Conservation (phyloP, 2,888 invertebrate species). For the Pseudolycoriella hygida region DNA sequence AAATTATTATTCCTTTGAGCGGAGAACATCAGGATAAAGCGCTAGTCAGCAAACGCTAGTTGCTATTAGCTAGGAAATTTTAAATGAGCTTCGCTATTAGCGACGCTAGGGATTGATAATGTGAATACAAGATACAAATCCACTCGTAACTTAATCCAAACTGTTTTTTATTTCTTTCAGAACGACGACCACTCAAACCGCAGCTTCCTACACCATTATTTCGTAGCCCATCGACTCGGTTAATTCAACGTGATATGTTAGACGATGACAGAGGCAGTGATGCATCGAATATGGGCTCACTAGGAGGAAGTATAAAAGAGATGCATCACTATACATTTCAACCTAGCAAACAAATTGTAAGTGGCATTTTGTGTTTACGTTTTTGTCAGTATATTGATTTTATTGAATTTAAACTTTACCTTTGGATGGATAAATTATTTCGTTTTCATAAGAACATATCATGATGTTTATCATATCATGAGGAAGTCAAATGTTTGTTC, state of each 20-base stretch:
- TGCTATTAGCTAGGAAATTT: no score
- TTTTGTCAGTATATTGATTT: background rate
- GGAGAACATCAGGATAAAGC: no score
- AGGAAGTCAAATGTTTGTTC: no score
- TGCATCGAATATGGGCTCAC: slow-evolving; percentile 15
- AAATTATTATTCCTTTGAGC: no score
- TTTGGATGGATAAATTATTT: no score
- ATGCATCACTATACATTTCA: slow-evolving; percentile 30
- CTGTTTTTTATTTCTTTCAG: slow-evolving; percentile 14
- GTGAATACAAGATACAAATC: background rate
- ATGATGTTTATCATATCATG: no score
- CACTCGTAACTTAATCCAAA: background rate
- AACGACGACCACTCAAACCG: slow-evolving; percentile 28
- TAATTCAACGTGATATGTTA: slow-evolving; percentile 27
- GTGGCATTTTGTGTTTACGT: slow-evolving; percentile 13
- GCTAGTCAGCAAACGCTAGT: no score
- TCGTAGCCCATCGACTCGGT: slow-evolving; percentile 26
- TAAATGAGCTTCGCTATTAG: no score
- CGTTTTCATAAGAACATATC: no score
- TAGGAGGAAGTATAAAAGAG: slow-evolving; percentile 25
- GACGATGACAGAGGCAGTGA: slow-evolving; percentile 19
- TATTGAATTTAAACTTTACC: background rate
- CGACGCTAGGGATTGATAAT: no score
- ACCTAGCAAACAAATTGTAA: slow-evolving; percentile 31
- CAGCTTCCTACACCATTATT: slow-evolving; percentile 24